A percentile compares a stretch with the other conserved stretches of the same genome.
Evolutionary conservation across 2,888 invertebrate species (phyloP).

Genomic region (Trachelus tabidus): DNA sequence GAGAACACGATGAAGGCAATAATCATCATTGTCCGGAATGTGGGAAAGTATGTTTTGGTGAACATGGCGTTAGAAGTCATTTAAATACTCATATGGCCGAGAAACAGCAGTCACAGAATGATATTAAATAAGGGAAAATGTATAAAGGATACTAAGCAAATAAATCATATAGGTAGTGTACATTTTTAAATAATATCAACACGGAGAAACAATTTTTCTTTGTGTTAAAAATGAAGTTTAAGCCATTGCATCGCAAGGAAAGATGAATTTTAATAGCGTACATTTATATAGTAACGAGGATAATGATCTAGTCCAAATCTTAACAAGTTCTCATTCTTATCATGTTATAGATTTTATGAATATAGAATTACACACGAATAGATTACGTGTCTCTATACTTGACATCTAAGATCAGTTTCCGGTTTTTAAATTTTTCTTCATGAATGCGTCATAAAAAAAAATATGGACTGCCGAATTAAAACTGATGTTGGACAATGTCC

Average conservation of each 20-base stretch:
- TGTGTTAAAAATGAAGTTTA: background rate
- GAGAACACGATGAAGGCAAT: conserved; percentile 20
- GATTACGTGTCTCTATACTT: background rate
- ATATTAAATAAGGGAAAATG: background rate
- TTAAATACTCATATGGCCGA: conserved; percentile 18
- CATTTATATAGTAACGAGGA: background rate
- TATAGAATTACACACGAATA: background rate
- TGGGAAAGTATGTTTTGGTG: conserved; percentile 17
- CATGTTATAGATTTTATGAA: background rate
- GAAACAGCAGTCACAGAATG: background rate
- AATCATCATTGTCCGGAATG: conserved; percentile 18
- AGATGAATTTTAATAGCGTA: background rate
- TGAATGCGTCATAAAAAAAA: no score
- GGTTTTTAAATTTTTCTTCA: background rate
- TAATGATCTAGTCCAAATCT: background rate
- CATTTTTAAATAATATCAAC: background rate
- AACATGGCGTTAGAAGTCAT: conserved; percentile 19
- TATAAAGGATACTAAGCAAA: background rate
- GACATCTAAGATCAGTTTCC: background rate
- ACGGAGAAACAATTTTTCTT: background rate
- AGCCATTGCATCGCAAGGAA: background rate
- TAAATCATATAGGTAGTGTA: background rate
- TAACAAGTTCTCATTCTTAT: background rate
- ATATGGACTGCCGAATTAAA: no score
- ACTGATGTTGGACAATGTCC: no score